Evolutionary conservation across 2,113 vertebrate species (phyloP), one percentile per base, ranked within the genome.

Genomic region (Mesoclemmys tuberculata): DNA sequence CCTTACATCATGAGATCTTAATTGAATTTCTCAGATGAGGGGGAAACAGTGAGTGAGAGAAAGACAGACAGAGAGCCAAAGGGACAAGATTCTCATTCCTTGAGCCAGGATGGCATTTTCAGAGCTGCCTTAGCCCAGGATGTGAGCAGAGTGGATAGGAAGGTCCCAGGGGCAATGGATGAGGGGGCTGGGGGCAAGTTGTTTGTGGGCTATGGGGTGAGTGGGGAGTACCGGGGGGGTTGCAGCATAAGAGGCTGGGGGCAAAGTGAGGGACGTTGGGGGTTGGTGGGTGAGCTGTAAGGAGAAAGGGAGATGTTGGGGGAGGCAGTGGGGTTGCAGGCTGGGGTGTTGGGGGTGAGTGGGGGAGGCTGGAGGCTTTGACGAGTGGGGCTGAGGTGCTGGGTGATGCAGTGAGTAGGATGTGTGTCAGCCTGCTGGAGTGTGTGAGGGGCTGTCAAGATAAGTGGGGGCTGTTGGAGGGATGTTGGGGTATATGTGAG

Each of bases 21-120:
- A 64, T 35, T 64, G 29, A 89, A 83, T 77, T 93, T 94, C 80
- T 92, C 83, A 49, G 90, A 83, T 82, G 93, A 79, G 19, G 48
- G 19, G 88, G n/a, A 91, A 92, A 84, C 55, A 3, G 44, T 56
- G 61, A 35, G 61, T 64, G 31, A 8, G 31, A n/a, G 61, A 46
- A 46, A 46, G 46, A 46, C 46, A 46, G 46, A 46, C 46, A 46
- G 46, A 6, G 6, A 46, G 46, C 46, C 46, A 55, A 22, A 55
- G 55, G 26, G 55, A 61, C 11, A 61, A 56, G 26, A 7, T 77
- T 29, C 16, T 29, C 51, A 5, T 44, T 93, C 51, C 90, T 31
- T 19, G 91, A 54, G 85, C 51, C 51, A 74, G 19, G 8, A 11
- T 6, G 2, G 56, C 48, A 41, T 86, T 95, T 95, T 89, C 48